Evolutionary conservation across 2,888 invertebrate genomes (phyloP), one percentile per base, ranked within the genome.

Genomic region (Cecidostiba fungosa): DNA sequence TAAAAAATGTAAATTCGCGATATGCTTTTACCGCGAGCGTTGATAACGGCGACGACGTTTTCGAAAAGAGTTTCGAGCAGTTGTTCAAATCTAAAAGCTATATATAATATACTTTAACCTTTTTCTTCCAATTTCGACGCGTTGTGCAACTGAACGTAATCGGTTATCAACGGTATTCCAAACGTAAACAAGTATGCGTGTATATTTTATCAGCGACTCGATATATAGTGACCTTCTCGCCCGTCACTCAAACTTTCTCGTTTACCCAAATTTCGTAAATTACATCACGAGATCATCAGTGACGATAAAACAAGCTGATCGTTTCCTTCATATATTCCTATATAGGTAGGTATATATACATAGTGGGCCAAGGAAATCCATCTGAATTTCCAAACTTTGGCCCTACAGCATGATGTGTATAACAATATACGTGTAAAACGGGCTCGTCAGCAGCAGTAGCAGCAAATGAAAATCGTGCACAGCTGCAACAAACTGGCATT

Each of bases 401-500:
- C 23, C 26, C 23, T 39, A 36, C 19, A 36, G 14, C 39, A 29
- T 10, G 32, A n/a, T 29, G 32, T 19, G 12, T 8, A 16, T 10
- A 77, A 59, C 3, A 50, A 14, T 32, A 76, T 54, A 54, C 10
- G 19, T 54, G 19, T 14, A 2, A 29, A 66, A 29, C 14, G 4
- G 62, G 23, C 26, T 66, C n/a, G 29, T 12, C 26, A 70, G 12
- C 10, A 59, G n/a, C 54, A 39, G 54, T 50, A 50, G 39, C 39
- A 70, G 19, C 32, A 36, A 50, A 72, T 62, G 43, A 54, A 12
- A 50, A 32, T 83, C 72, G 26, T 54, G 76, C 59, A 59, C 59
- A 16, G 36, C 23, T 39, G 16, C 29, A 76, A 19, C 54, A 59
- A 59, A 6, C 54, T 59, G 19, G 54, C n/a, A 54, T 54, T 3